These are phyloP conservation scores for Eristalinus sepulchralis DNA, from an alignment of 2,888 invertebrate species.

Conservation along the genomic window DNA sequence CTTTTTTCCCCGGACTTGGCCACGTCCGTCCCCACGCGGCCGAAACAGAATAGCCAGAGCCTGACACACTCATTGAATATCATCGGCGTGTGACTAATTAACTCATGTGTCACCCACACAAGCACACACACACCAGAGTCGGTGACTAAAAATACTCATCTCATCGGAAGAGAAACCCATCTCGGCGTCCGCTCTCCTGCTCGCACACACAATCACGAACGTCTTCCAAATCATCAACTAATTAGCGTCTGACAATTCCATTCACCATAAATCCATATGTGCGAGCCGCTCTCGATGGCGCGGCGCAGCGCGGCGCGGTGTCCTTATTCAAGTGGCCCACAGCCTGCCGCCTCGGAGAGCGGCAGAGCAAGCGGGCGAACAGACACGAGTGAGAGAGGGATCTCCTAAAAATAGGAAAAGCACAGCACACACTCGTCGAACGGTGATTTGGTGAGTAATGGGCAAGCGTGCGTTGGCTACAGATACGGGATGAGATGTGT, in stretches of 20 bases:
- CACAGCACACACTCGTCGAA: constrained; percentile 9
- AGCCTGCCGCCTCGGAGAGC: neutral
- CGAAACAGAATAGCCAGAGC: constrained; percentile 12
- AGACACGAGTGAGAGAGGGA: neutral
- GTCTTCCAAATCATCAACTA: constrained; percentile 66
- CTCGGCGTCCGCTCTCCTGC: neutral
- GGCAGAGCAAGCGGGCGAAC: neutral
- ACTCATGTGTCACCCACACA: constrained; percentile 62
- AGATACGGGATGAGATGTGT: neutral
- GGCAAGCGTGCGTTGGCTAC: neutral
- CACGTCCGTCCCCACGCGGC: neutral
- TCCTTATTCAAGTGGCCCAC: constrained; percentile 53
- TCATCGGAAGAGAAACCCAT: neutral
- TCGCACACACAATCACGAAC: constrained; percentile 28
- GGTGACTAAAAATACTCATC: constrained; percentile 54
- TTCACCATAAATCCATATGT: constrained; percentile 54
- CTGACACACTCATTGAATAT: constrained; percentile 65
- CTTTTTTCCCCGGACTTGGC: neutral
- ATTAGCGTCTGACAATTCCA: constrained; percentile 68
- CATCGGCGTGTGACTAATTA: constrained; percentile 68
- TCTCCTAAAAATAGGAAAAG: constrained; percentile 35
- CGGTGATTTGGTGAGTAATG: constrained; percentile 42
- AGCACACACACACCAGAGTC: neutral
- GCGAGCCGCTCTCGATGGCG: constrained; percentile 1
- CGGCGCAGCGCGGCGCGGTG: neutral